Evolutionary conservation across 2,113 vertebrate genomes (phyloP).

Genomic region (Naja naja): DNA sequence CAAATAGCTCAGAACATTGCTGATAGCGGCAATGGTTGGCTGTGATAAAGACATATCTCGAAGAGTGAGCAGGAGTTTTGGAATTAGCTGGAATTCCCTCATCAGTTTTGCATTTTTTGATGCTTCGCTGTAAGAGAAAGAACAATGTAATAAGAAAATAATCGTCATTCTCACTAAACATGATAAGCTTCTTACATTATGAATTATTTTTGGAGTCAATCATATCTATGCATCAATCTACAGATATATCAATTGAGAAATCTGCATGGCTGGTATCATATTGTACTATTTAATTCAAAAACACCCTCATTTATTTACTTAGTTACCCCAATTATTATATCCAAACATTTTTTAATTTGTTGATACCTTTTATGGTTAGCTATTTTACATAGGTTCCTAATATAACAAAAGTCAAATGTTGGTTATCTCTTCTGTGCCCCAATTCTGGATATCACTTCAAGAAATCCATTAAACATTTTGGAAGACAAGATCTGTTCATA

Average conservation of each 20-base stretch:
- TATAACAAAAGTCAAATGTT: neutral
- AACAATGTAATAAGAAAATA: neutral
- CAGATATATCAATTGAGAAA: neutral
- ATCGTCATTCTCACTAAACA: neutral
- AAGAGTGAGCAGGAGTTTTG: constrained; percentile 89
- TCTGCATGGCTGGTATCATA: neutral
- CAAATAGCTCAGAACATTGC: constrained; percentile 91
- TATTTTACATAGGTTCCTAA: neutral
- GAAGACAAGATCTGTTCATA: neutral
- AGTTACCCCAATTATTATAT: neutral
- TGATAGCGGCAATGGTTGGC: constrained; percentile 89
- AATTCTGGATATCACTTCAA: neutral
- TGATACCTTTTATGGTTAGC: neutral
- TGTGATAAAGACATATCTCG: constrained; percentile 91
- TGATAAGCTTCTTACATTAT: neutral
- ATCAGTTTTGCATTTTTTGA: constrained; percentile 93
- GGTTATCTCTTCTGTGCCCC: neutral
- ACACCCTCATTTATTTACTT: neutral
- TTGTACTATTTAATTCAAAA: neutral
- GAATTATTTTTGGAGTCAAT: neutral
- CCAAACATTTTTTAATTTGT: neutral
- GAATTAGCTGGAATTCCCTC: constrained; percentile 94
- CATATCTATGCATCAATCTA: neutral
- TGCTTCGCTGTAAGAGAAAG: constrained; percentile 80
- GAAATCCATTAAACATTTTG: neutral